phyloP scores from a whole-genome alignment of 2,888 invertebrate genomes.

The Operophtera brumata region DNA sequence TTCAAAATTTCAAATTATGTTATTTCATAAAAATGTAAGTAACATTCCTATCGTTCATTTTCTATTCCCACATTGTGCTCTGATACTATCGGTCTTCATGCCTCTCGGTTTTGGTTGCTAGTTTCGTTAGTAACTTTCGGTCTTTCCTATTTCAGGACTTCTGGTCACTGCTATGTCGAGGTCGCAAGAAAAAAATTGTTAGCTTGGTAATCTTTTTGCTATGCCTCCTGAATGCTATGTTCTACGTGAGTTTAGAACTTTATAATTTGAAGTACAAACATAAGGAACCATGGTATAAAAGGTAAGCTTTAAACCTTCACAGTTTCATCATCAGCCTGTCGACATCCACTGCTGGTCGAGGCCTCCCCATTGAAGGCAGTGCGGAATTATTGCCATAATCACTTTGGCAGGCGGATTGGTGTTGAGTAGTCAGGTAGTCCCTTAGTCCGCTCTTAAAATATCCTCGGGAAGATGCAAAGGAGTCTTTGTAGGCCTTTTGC shows the following conservation, averaged over 20 bases:
- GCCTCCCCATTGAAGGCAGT: too few relatives aligned
- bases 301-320: constrained; percentile 46
- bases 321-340: too few relatives aligned
- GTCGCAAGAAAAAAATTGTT: constrained; percentile 67
- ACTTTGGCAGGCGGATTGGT: too few relatives aligned
- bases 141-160: constrained; percentile 49
- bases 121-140: neutral
- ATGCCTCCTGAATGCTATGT: constrained; percentile 65
- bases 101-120: neutral
- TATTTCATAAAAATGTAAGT: constrained; percentile 37
- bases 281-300: constrained; percentile 62
- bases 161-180: constrained; percentile 63
- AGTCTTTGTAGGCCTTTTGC: too few relatives aligned
- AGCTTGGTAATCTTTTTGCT: constrained; percentile 56
- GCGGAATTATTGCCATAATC: too few relatives aligned
- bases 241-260: constrained; percentile 67
- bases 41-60: neutral
- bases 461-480: too few relatives aligned
- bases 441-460: too few relatives aligned
- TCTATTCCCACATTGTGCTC: neutral
- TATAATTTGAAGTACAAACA: constrained; percentile 58
- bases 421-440: too few relatives aligned
- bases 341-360: too few relatives aligned
- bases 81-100: neutral
- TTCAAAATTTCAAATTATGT: constrained; percentile 7